Evolutionary conservation across 2,797 vertebrate species (phyloP).

Genomic region (Poliocrania exsul): DNA sequence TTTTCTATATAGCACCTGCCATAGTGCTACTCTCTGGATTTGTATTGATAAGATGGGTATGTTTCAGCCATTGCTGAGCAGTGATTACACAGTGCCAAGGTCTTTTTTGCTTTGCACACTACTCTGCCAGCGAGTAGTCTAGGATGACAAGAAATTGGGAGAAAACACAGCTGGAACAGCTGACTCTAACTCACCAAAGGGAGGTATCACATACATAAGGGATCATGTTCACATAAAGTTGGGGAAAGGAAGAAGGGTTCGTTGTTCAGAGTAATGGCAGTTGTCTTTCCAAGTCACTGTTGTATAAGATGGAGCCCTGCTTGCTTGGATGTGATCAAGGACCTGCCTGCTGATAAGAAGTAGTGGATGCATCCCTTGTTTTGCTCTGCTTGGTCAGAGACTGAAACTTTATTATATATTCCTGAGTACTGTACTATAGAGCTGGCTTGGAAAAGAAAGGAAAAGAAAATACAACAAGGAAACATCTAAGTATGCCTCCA

Average conservation of each 20-base stretch:
- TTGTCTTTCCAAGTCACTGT: background rate
- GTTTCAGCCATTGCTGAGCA: background rate
- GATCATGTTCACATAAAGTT: background rate
- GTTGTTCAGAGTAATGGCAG: accelerated
- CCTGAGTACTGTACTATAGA: background rate
- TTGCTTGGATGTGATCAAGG: background rate
- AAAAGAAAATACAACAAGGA: background rate
- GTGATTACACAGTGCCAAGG: background rate
- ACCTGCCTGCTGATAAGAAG: background rate
- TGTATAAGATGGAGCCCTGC: background rate
- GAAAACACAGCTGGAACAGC: background rate
- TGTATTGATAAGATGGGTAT: background rate
- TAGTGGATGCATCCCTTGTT: background rate
- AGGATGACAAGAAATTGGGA: background rate
- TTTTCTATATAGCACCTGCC: background rate
- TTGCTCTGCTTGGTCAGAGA: background rate
- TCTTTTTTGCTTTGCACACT: background rate
- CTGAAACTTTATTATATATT: background rate
- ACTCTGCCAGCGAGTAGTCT: accelerated
- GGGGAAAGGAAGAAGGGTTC: background rate
- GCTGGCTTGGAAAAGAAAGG: background rate
- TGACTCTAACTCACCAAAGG: accelerated
- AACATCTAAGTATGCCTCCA: background rate
- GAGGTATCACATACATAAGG: too few species aligned
- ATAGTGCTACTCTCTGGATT: background rate